Percentiles rank a stretch among this genome's conserved stretches.
Evolutionary conservation across 2,888 invertebrate genomes (phyloP).

Genomic region (Muscina levida): DNA sequence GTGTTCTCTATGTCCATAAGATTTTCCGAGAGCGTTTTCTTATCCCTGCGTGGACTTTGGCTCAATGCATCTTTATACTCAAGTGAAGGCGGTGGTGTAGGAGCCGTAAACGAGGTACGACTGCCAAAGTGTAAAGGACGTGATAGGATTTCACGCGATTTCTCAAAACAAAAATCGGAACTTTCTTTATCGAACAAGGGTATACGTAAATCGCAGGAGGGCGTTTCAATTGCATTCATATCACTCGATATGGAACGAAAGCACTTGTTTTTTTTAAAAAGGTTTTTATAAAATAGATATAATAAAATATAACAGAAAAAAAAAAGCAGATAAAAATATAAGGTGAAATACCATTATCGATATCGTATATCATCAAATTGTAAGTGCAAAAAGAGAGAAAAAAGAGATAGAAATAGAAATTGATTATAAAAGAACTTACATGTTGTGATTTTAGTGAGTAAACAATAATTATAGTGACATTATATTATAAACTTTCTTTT

Average conservation of each 20-base stretch:
- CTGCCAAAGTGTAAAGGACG: conserved; percentile 80
- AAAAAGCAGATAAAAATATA: conserved; percentile 60
- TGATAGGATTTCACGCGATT: conserved; percentile 85
- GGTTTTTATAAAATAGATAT: no score
- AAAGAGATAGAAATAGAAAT: conserved; percentile 56
- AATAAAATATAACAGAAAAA: conserved; percentile 17
- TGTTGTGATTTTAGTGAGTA: no score
- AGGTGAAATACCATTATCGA: conserved; percentile 1
- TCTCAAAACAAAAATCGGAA: conserved; percentile 87
- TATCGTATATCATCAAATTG: conserved; percentile 5
- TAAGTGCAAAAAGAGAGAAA: conserved; percentile 59
- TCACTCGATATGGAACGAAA: conserved; percentile 81
- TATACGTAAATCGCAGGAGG: conserved; percentile 81
- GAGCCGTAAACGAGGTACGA: conserved; percentile 60
- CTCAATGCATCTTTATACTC: conserved; percentile 58
- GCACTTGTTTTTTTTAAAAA: conserved; percentile 74
- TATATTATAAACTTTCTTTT: no score
- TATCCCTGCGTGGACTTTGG: conserved; percentile 67
- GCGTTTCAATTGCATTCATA: conserved; percentile 78
- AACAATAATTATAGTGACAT: no score
- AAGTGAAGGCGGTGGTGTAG: conserved; percentile 65
- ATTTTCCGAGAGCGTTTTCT: conserved; percentile 78
- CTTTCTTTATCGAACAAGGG: conserved; percentile 88
- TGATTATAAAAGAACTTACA: conserved; percentile 49
- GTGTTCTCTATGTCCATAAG: conserved; percentile 80